Percentiles rank a stretch among this genome's conserved stretches.
These are phyloP conservation scores for Hippocampus kuda DNA, from an alignment of 2,797 vertebrate genomes.

Conservation along the genomic window DNA sequence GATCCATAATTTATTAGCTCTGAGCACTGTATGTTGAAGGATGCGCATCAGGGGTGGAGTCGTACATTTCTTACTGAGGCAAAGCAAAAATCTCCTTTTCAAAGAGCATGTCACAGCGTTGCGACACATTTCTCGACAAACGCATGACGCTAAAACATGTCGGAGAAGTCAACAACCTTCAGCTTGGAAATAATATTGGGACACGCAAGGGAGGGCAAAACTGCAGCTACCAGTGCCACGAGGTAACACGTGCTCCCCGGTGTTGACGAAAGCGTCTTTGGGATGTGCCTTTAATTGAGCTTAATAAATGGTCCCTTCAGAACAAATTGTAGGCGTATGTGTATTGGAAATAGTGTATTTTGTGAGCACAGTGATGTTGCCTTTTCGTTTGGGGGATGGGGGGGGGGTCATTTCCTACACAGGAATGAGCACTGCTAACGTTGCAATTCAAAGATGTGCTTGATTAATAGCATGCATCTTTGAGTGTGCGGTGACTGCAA, in stretches of 20 bases:
- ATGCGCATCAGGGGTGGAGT: not conserved
- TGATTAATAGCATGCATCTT: slow-evolving; percentile 14
- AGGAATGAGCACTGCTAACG: not conserved
- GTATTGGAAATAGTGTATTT: not conserved
- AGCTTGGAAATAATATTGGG: not conserved
- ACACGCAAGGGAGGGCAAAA: not conserved
- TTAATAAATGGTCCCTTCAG: not conserved
- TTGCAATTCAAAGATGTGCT: not conserved
- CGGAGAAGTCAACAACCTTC: not conserved
- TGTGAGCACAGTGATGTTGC: not conserved
- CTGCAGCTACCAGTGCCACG: not conserved
- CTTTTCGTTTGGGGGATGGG: too few species aligned
- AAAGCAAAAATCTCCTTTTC: not conserved
- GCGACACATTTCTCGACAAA: not conserved
- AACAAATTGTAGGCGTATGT: not conserved
- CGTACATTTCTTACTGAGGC: not conserved
- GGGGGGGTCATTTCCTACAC: not conserved
- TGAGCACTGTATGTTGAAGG: slow-evolving; percentile 14
- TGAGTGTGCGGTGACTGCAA: slow-evolving; percentile 40
- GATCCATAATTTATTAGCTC: slow-evolving; percentile 47
- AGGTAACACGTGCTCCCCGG: not conserved
- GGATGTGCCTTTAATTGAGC: not conserved
- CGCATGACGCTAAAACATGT: not conserved
- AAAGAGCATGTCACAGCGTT: not conserved
- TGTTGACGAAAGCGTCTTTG: not conserved